phyloP scores from a whole-genome alignment of 2,888 invertebrate species.

The Baronia brevicornis region DNA sequence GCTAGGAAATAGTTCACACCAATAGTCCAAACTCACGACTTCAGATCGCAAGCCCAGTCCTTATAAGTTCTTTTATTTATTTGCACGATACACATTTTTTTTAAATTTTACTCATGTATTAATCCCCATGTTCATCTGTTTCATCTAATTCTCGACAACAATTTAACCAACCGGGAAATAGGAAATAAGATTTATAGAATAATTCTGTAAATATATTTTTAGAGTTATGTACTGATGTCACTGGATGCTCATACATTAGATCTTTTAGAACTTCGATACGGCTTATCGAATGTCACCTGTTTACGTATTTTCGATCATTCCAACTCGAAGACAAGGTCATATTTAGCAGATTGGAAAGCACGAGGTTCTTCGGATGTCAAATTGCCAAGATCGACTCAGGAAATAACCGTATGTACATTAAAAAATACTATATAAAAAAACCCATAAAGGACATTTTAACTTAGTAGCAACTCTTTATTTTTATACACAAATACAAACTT shows the following conservation, averaged over 20 bases:
- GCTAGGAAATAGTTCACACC: no score
- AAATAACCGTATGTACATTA: slow-evolving; percentile 46
- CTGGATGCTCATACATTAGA: slow-evolving; percentile 81
- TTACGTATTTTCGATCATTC: slow-evolving; percentile 79
- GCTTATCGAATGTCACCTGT: slow-evolving; percentile 81
- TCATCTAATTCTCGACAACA: no score
- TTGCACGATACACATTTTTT: not conserved
- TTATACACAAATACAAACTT: no score
- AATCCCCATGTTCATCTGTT: no score
- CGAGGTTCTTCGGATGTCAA: slow-evolving; percentile 30
- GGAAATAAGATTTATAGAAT: no score
- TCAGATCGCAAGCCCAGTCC: no score
- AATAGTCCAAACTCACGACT: no score
- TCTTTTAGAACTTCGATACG: slow-evolving; percentile 75
- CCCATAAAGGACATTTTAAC: not conserved
- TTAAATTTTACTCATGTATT: not conserved
- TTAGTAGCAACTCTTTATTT: not conserved
- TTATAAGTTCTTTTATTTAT: not conserved
- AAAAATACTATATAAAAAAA: not conserved
- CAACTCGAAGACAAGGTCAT: slow-evolving; percentile 62
- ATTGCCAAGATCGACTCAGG: slow-evolving; percentile 44
- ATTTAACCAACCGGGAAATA: no score
- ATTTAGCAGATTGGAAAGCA: slow-evolving; percentile 66
- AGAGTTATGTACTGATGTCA: slow-evolving; percentile 67
- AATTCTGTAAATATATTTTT: slow-evolving; percentile 20